phyloP scores from a whole-genome alignment of 2,888 invertebrate species.

The Nebria brevicollis region DNA sequence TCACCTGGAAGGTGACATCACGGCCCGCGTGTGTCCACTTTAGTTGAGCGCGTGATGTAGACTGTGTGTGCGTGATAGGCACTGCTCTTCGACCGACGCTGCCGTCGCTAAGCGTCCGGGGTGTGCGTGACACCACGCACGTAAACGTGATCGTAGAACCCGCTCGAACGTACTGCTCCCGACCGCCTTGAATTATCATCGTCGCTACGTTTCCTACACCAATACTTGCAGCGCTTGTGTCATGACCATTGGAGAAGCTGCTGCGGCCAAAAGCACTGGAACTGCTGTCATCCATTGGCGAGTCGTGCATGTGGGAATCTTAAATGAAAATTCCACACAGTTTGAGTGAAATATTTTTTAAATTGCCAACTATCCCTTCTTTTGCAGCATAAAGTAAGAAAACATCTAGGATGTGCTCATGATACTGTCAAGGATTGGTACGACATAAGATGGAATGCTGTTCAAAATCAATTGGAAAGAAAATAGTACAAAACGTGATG shows the following conservation, averaged over 20 bases:
- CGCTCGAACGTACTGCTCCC: constrained; percentile 66
- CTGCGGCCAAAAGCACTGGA: constrained; percentile 4
- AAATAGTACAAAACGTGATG: too few relatives aligned
- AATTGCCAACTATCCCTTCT: not conserved
- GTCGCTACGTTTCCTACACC: constrained; percentile 55
- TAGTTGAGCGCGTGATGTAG: constrained; percentile 25
- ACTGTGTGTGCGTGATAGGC: constrained; percentile 5
- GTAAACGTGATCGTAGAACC: constrained; percentile 68
- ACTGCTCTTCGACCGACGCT: constrained; percentile 40
- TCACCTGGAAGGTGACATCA: constrained; percentile 68
- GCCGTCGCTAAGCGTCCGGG: constrained; percentile 6
- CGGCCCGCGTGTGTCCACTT: constrained; percentile 68
- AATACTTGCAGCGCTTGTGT: not conserved
- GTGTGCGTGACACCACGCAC: constrained; percentile 65
- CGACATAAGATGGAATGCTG: not conserved
- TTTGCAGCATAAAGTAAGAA: not conserved
- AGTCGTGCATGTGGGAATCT: constrained; percentile 49
- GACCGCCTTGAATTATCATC: constrained; percentile 65
- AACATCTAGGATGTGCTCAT: not conserved
- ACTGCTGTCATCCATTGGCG: constrained; percentile 41
- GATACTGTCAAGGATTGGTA: not conserved
- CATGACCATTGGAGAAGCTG: not conserved
- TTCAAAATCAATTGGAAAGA: not conserved
- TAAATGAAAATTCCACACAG: constrained; percentile 35
- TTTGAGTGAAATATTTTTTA: not conserved